Evolutionary conservation across 2,888 invertebrate species (phyloP).

Genomic region (Tinea semifulvella): DNA sequence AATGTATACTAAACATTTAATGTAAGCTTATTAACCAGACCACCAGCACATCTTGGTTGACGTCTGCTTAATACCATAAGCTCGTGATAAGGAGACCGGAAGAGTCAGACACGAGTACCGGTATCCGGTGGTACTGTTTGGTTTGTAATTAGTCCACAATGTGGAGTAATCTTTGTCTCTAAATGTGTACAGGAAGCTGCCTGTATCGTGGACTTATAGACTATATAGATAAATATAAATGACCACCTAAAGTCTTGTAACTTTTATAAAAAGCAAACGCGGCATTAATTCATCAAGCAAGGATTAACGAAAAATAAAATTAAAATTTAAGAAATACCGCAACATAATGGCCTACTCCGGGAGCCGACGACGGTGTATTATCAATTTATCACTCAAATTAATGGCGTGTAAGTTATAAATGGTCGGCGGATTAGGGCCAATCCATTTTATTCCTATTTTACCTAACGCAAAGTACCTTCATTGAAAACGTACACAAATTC

Average conservation of each 20-base stretch:
- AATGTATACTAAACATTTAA: not conserved
- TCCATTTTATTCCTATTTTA: conserved; percentile 66
- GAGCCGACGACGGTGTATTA: conserved; percentile 23
- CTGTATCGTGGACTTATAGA: too few relatives aligned
- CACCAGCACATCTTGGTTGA: conserved; percentile 29
- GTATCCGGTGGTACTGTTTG: conserved; percentile 31
- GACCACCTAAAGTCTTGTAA: not conserved
- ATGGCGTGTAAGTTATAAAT: conserved; percentile 67
- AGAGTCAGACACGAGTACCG: conserved; percentile 30
- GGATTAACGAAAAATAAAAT: not conserved
- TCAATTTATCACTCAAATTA: conserved; percentile 57
- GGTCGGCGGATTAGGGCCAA: conserved; percentile 59
- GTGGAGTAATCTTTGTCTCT: conserved; percentile 6
- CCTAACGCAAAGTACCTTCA: conserved; percentile 64
- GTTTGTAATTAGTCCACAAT: conserved; percentile 2
- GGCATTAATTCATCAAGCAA: not conserved
- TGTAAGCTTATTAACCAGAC: conserved; percentile 25
- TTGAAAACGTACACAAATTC: conserved; percentile 67
- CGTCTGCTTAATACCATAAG: conserved; percentile 53
- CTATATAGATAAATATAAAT: not conserved
- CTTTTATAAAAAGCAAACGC: not conserved
- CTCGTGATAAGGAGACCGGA: conserved; percentile 42
- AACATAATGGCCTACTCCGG: not conserved
- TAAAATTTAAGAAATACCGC: conserved; percentile 5
- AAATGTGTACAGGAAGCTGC: conserved; percentile 1